Conservation (phyloP, 1,140 invertebrate species). For the Nomia melanderi region DNA sequence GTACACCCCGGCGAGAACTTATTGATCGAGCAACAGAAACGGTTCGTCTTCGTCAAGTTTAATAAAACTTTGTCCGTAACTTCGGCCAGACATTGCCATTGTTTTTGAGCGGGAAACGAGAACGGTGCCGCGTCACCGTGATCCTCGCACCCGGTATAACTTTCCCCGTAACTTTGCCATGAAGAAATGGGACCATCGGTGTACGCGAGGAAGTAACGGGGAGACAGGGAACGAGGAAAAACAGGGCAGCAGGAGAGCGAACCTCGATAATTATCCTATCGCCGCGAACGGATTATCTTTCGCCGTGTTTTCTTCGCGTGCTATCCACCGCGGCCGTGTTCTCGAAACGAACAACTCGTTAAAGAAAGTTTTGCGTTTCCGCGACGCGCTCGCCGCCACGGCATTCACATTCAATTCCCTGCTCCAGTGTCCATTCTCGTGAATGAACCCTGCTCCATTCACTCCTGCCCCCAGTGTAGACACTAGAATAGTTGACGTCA, state of each 20-base stretch:
- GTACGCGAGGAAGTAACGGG: background rate
- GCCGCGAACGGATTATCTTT: slow-evolving; percentile 39
- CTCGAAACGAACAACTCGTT: slow-evolving; percentile 35
- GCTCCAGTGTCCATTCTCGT: slow-evolving; percentile 15
- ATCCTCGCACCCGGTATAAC: slow-evolving; percentile 8
- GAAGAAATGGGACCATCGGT: background rate
- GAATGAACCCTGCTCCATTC: slow-evolving; percentile 38
- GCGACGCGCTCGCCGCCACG: background rate
- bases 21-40: slow-evolving; percentile 15
- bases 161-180: background rate
- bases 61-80: slow-evolving; percentile 28
- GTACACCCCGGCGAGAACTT: background rate
- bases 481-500: background rate
- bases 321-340: slow-evolving; percentile 9
- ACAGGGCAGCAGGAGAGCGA: background rate
- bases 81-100: slow-evolving; percentile 13
- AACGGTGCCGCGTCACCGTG: slow-evolving; percentile 13
- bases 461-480: background rate
- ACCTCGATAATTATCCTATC: slow-evolving; percentile 36
- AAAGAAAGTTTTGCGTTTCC: slow-evolving; percentile 48
- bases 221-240: no score
- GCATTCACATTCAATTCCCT: slow-evolving; percentile 27
- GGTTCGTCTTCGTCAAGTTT: slow-evolving; percentile 23
- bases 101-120: slow-evolving; percentile 22
- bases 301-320: slow-evolving; percentile 37